Evolutionary conservation across 1,140 invertebrate genomes (phyloP).

Genomic region (Palaemon carinicauda): DNA sequence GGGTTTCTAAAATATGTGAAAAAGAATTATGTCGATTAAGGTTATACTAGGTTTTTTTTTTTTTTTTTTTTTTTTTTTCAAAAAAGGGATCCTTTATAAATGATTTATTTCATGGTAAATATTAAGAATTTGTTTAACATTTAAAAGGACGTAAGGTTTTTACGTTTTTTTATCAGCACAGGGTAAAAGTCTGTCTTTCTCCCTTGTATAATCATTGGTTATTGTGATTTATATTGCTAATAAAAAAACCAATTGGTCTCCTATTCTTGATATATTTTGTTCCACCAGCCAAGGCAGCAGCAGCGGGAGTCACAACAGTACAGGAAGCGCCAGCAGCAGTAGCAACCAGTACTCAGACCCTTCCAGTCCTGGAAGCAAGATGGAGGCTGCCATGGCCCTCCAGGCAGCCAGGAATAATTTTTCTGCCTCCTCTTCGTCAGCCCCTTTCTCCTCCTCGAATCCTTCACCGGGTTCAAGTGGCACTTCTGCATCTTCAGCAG

Average conservation of each 20-base stretch:
- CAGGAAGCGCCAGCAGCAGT: neutral
- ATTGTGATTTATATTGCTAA: too few species aligned
- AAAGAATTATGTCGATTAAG: too few species aligned
- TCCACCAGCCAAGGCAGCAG: neutral
- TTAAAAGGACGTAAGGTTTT: neutral
- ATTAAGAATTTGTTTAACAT: neutral
- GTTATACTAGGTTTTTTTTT: too few species aligned
- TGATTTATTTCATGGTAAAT: neutral
- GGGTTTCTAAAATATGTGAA: too few species aligned
- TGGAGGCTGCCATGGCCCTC: slow-evolving; percentile 51
- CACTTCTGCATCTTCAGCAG: slow-evolving; percentile 25
- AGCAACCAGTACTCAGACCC: slow-evolving; percentile 15
- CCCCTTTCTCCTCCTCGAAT: slow-evolving; percentile 32
- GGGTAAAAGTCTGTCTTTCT: too few species aligned
- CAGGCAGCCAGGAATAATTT: slow-evolving; percentile 42
- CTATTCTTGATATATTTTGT: too few species aligned
- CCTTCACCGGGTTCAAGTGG: slow-evolving; percentile 28
- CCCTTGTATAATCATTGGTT: too few species aligned
- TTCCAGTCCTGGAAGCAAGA: slow-evolving; percentile 15
- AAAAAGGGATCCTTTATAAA: too few species aligned
- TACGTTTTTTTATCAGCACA: neutral
- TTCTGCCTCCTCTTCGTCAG: slow-evolving; percentile 17
- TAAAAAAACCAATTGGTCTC: too few species aligned
- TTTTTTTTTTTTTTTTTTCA: too few species aligned
- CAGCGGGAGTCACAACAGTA: neutral